Evolutionary conservation across 2,797 vertebrate species (phyloP).

Genomic region (Cossypha heuglini): DNA sequence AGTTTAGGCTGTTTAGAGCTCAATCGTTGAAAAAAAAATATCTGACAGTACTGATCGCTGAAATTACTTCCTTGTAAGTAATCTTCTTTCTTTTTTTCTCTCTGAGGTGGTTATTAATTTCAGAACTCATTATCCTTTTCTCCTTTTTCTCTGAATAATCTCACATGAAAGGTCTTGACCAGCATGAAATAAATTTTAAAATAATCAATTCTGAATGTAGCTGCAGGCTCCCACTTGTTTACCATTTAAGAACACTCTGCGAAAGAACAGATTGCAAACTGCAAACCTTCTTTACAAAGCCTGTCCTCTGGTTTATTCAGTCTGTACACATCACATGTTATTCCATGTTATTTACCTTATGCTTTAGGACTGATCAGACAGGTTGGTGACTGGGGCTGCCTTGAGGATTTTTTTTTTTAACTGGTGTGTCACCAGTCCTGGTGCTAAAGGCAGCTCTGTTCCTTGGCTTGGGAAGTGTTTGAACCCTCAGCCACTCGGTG

Average conservation of each 20-base stretch:
- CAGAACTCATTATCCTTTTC: background rate
- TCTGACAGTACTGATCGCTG: background rate
- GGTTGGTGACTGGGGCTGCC: background rate
- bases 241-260: background rate
- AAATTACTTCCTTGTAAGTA: background rate
- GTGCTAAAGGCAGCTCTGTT: background rate
- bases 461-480: background rate
- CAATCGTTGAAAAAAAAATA: background rate
- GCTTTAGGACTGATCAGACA: background rate
- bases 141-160: background rate
- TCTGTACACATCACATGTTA: background rate
- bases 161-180: background rate
- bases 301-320: background rate
- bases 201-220: background rate
- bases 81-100: background rate
- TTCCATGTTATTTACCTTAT: background rate
- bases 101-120: conserved; percentile 14
- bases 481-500: background rate
- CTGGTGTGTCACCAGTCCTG: background rate
- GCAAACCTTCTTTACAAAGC: background rate
- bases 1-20: background rate
- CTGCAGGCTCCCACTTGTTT: background rate
- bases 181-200: background rate
- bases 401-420: background rate
- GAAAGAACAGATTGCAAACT: background rate